Evolutionary conservation across 1,140 invertebrate genomes (phyloP), one percentile per base, ranked within the genome.

Genomic region (Drosophila novamexicana): DNA sequence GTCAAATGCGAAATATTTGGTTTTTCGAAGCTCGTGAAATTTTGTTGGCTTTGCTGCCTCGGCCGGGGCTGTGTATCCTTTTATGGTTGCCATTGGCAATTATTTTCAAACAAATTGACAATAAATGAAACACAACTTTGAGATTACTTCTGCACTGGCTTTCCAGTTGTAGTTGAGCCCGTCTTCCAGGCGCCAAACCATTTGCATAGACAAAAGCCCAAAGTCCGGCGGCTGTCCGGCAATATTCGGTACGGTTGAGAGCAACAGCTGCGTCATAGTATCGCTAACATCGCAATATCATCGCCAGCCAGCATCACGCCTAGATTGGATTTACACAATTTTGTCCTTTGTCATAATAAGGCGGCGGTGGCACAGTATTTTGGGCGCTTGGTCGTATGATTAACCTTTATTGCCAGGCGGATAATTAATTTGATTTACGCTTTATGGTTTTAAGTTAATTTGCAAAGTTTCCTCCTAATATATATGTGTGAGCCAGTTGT

Each of bases 51-150:
- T 39, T 14, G 14, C 53, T 12, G 36, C 4, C 22, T 9, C 5
- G 36, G 16, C 18, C 7, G 2, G 52, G 62, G 34, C 22, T 37
- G n/a, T 2, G 50, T 7, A 56, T 12, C 29, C 32, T 65, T 56
- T 52, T 47, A 29, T 52, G 70, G 34, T 37, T 42, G 73, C 58
- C 62, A 73, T 77, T 78, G 75, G 69, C 79, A 81, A 81, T 81
- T 81, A 74, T 81, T 81, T 81, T 81, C 59, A 65, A 81, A 69
- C 74, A 81, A 81, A 81, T 81, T 81, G 79, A 74, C 74, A 77
- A 81, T 75, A 77, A 81, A 81, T 78, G 79, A 70, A 77, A 81
- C 40, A 63, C 59, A 77, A 81, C 79, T 81, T 81, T 81, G 69
- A 77, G 74, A 77, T 81, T 81, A 68, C 78, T 81, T 81, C 71